Base-by-base conservation (phyloP, 2,797 vertebrate species). In the Chiloscyllium punctatum region DNA sequence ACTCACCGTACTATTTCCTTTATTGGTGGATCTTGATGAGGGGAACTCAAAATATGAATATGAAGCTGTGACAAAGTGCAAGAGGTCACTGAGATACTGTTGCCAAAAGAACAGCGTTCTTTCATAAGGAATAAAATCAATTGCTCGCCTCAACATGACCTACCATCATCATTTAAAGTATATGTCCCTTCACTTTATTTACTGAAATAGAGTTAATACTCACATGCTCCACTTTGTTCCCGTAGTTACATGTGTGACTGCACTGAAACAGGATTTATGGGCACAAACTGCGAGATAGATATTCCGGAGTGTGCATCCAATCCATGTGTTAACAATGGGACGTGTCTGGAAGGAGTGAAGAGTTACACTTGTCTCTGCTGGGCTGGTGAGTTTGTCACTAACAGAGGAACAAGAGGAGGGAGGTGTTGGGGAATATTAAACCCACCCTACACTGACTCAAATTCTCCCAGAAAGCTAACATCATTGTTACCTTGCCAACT, bases 231-330 rank as follows among this genome's bases (percentile, higher is more conserved):
- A 74, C 88, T 53, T 87, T 13, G 96, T 7, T 96, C 95, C 96
- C 95, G 7, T 96, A 99, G 99, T 95, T 99, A 98, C 96, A 95
- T 0, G 53, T 99, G 99, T 97, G 97, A 98, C 97, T 99, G 99
- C 96, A 96, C 96, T 0, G 97, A 97, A 95, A 99, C 98, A 0
- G 99, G 99, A 96, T 99, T 98, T 2, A 96, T 97, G 57, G 99
- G 99, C 0, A 79, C 96, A 27, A 96, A 97, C 96, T 99, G 99
- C 62, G 98, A 99, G 96, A 95, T 97, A 88, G 98, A 99, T 92
- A 98, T 99, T 95, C 97, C 97, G 37, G 99, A 99, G 97, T 99
- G 99, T 96, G 97, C 97, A 0, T 99, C 99, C 0, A 96, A 97
- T 37, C 99, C 99, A 23, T 99, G 99, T 94, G 97, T 97, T 91